phyloP scores from a whole-genome alignment of 2,888 invertebrate species.

The Gryllus longicercus region DNA sequence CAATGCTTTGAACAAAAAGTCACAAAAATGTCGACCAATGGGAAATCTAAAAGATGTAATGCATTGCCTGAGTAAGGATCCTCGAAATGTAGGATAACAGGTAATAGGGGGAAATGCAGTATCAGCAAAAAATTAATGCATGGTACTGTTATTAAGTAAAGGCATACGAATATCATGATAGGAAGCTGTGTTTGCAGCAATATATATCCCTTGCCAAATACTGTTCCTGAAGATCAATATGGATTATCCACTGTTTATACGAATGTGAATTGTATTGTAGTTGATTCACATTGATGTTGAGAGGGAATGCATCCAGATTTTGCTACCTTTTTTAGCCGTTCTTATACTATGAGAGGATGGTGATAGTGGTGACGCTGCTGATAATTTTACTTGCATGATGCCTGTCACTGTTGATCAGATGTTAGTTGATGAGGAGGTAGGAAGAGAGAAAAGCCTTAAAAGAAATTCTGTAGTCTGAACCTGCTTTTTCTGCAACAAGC shows the following conservation, averaged over 20 bases:
- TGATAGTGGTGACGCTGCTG: neutral
- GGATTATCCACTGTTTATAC: neutral
- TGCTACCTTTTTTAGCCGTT: conserved; percentile 1
- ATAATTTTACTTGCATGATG: neutral
- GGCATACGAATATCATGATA: neutral
- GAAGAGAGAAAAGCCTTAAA: neutral
- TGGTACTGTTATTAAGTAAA: neutral
- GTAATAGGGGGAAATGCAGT: neutral
- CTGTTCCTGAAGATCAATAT: conserved; percentile 7
- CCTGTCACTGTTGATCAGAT: neutral
- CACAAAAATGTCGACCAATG: neutral
- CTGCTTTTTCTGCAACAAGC: neutral
- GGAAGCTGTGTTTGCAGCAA: neutral
- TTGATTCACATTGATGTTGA: conserved; percentile 2
- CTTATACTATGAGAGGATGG: neutral
- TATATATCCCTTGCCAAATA: conserved; percentile 17
- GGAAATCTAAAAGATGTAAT: neutral
- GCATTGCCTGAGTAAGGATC: neutral
- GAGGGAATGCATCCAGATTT: conserved; percentile 1
- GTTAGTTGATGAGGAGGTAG: conserved; percentile 5
- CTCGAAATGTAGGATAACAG: neutral
- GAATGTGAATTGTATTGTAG: neutral
- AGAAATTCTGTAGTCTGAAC: neutral
- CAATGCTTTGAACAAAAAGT: neutral
- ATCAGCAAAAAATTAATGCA: neutral